These are phyloP conservation scores for Scylla paramamosain DNA, from an alignment of 1,140 invertebrate genomes.

Conservation along the genomic window DNA sequence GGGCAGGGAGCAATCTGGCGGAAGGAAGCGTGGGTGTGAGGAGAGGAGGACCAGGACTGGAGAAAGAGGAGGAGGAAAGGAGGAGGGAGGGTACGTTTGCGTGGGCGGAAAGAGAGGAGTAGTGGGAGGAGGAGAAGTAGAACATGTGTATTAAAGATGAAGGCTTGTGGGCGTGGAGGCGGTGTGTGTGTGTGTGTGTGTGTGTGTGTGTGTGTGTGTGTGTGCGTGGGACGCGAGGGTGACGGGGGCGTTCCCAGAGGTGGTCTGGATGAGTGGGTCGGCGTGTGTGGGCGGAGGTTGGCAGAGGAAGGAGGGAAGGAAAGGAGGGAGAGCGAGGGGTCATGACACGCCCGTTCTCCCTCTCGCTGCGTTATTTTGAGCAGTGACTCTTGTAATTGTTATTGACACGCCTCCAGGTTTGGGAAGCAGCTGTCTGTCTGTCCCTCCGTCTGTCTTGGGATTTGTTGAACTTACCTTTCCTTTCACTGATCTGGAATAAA, in stretches of 20 bases:
- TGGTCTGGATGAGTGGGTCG: background rate
- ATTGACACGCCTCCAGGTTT: background rate
- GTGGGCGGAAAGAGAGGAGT: background rate
- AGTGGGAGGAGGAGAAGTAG: background rate
- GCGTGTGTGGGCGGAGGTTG: background rate
- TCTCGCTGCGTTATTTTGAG: background rate
- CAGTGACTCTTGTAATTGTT: background rate
- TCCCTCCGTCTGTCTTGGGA: no score
- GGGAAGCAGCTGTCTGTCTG: no score
- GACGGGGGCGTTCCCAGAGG: background rate
- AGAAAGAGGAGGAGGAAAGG: background rate
- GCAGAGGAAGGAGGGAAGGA: background rate
- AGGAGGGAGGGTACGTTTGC: background rate
- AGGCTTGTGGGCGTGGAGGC: background rate
- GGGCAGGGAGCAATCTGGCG: background rate
- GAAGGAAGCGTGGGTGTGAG: background rate
- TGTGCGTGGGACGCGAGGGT: background rate
- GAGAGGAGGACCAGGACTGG: no score
- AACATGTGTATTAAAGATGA: constrained; percentile 3
- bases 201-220: background rate
- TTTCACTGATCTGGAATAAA: no score
- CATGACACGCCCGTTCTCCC: constrained; percentile 6
- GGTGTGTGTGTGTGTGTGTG: background rate
- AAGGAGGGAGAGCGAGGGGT: background rate
- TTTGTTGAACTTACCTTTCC: no score